Evolutionary conservation across 2,113 vertebrate species (phyloP).

Genomic region (Sula dactylatra): DNA sequence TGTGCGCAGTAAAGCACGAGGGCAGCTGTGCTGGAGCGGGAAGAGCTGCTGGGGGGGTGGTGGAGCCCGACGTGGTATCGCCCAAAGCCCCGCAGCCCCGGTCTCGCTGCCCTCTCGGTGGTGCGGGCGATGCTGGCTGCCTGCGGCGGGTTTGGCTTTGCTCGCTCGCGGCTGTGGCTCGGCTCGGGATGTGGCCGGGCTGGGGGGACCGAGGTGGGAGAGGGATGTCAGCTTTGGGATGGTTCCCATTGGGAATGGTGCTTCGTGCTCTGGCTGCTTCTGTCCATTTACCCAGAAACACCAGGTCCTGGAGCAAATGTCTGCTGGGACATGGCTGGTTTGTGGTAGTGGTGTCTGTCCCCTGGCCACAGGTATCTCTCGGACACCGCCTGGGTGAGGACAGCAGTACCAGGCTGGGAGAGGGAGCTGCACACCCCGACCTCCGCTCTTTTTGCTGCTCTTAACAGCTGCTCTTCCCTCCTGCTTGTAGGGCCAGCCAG

Average conservation of each 20-base stretch:
- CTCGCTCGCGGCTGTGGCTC: neutral
- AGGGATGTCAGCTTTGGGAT: neutral
- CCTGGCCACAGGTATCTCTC: neutral
- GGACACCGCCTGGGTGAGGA: accelerated
- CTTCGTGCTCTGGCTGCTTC: neutral
- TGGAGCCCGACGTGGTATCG: neutral
- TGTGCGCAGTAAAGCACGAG: accelerated
- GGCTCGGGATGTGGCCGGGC: accelerated
- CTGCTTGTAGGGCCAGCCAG: neutral
- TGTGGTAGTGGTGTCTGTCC: neutral
- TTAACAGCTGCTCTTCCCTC: neutral
- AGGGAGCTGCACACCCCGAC: accelerated
- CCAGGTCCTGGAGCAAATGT: accelerated
- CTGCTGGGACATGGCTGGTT: neutral
- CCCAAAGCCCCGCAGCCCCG: neutral
- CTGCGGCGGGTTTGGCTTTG: neutral
- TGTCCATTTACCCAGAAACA: too few species aligned
- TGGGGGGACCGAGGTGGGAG: neutral
- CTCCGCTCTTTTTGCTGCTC: neutral
- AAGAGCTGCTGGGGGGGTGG: neutral
- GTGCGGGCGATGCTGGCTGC: neutral
- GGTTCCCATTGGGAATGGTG: accelerated
- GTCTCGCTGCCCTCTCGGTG: neutral
- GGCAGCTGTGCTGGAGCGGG: accelerated
- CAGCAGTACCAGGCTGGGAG: neutral